Base-by-base conservation (phyloP, 1,140 invertebrate genomes). In the Anagrus nilaparvatae region DNA sequence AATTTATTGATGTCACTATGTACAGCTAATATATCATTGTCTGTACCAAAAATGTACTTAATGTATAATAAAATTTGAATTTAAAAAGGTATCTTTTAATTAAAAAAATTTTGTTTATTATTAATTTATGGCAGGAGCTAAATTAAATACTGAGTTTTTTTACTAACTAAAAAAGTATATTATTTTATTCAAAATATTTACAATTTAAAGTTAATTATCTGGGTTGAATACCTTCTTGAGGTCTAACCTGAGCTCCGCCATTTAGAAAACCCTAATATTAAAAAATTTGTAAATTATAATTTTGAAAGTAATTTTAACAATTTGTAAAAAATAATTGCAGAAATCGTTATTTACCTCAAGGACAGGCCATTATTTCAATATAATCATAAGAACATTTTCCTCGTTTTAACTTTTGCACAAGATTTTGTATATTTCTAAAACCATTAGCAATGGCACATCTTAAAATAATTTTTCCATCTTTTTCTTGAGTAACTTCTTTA, bases 341-440 rank as follows among this genome's bases (percentile, higher is more conserved):
- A 19, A 18, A 31, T 43, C 20, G 41, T 43, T 34, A 52, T 55
- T 65, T 69, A 90, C 88, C 91, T 58, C 87, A 85, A 2, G 94
- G 94, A 72, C 96, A 99, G 0, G 96, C 95, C 94, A 98, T 98
- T 2, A 98, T 80, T 74, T 99, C 95, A 2, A 99, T 87, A 70
- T 91, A 98, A 61, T 97, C 79, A 69, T 96, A 97, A 14, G 72
- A 68, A 45, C 81, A 84, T 60, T 94, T 95, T 31, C 80, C 78
- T 35, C 87, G 69, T 67, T 98, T 99, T n/a, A 99, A 64, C 67
- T 96, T 96, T 61, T 96, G 90, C 12, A 98, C 91, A 40, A 98
- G 69, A 65, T 97, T 98, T 72, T 99, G 95, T 58, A 99, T 97
- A 66, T 98, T 98, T 29, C 90, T 76, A 69, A 98, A 99, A 9